Evolutionary conservation across 2,797 vertebrate species (phyloP).

Genomic region (Sebastolobus alascanus): DNA sequence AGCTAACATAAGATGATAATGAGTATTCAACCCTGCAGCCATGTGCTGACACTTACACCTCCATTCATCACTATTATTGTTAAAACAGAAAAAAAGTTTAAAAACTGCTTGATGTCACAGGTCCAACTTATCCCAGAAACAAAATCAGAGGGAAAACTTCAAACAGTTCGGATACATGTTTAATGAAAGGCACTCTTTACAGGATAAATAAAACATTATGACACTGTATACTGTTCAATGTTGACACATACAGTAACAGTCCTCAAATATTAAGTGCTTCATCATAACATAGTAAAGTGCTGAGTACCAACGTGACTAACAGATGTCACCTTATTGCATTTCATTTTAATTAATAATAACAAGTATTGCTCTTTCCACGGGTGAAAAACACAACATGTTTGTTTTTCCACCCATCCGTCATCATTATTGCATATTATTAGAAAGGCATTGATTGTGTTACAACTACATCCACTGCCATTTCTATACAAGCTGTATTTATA

Average conservation of each 20-base stretch:
- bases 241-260: constrained; percentile 78
- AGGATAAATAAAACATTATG: constrained; percentile 79
- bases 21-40: constrained; percentile 43
- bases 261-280: constrained; percentile 69
- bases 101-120: not conserved
- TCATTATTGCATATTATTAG: constrained; percentile 68
- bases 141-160: constrained; percentile 29
- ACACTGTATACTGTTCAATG: constrained; percentile 63
- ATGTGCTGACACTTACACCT: constrained; percentile 44
- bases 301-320: constrained; percentile 61
- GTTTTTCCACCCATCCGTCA: constrained; percentile 29
- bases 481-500: constrained; percentile 60
- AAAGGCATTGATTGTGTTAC: constrained; percentile 67
- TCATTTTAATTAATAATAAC: constrained; percentile 24
- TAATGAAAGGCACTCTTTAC: constrained; percentile 89
- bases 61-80: constrained; percentile 39
- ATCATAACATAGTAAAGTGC: constrained; percentile 76
- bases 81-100: constrained; percentile 8
- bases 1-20: constrained; percentile 58
- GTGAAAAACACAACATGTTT: constrained; percentile 10
- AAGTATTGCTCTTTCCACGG: constrained; percentile 60
- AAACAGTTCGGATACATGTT: constrained; percentile 76
- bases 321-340: constrained; percentile 66
- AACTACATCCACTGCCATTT: constrained; percentile 55
- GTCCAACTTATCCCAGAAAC: constrained; percentile 3